Base-by-base conservation (phyloP, 2,113 vertebrate genomes). In the Prolemur simus region DNA sequence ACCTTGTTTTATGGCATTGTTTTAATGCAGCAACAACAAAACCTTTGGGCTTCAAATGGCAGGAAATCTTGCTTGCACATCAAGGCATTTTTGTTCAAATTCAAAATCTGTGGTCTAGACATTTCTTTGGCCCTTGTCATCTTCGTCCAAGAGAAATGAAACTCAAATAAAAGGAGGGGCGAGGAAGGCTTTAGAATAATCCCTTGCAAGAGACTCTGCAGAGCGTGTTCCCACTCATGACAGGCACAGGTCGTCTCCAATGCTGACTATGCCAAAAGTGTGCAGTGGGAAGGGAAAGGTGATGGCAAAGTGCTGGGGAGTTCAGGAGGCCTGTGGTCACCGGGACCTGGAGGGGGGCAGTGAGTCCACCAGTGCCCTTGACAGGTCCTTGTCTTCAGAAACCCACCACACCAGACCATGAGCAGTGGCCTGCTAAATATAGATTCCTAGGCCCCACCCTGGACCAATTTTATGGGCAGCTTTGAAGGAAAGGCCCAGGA, bases 51-150 rank as follows among this genome's bases (percentile, higher is more conserved):
- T 92, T 94, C 71, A 76, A 90, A 68, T 20, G 39, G 71, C 47
- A 71, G 77, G 94, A 96, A 91, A 82, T 60, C 17, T 56, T 82
- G 29, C 89, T 91, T 92, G 74, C 2, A n/a, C 63, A 91, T 90
- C 27, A 91, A 92, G 42, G 49, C 0, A 14, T 89, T 68, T 94
- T 96, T 66, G 64, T 94, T 68, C 77, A 87, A 73, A 91, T 86
- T 71, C 60, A 91, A 49, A 95, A 73, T 42, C 60, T 94, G 37
- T 58, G 20, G 49, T 96, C 91, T 88, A 94, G 93, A 95, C 32
- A 73, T 85, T 77, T 89, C 93, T 84, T 88, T 94, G 94, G 64
- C 77, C 68, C 32, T 85, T 71, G 82, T 89, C 90, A 66, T 81
- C 93, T 18, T 63, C 2, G 20, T 76, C 68, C 52, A n/a, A 66